Conservation (phyloP, 2,888 invertebrate genomes). For the Miltochrista miniata region DNA sequence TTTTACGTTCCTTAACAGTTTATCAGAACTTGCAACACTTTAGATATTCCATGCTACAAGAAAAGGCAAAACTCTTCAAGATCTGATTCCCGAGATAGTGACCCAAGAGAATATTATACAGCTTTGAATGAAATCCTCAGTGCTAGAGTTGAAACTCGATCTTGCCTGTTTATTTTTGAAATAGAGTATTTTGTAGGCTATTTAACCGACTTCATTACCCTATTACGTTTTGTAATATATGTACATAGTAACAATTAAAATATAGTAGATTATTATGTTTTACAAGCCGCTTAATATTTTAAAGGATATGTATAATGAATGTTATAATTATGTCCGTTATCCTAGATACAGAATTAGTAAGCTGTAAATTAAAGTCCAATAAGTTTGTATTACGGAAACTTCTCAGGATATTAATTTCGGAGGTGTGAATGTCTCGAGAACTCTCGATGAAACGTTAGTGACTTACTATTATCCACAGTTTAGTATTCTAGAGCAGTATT, state of each 20-base stretch:
- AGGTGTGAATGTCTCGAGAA: conserved; percentile 18
- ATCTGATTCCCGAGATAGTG: no score
- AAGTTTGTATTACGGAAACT: no score
- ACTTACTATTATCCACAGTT: conserved; percentile 23
- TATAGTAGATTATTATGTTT: conserved; percentile 58
- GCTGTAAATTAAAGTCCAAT: conserved; percentile 21
- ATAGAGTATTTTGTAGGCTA: conserved; percentile 20
- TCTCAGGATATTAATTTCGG: conserved; percentile 16
- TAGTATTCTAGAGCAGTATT: conserved; percentile 11
- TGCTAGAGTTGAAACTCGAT: no score
- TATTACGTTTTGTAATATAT: conserved; percentile 63
- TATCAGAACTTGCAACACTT: no score
- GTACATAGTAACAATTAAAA: conserved; percentile 55
- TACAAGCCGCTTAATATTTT: conserved; percentile 56
- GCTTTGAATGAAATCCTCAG: no score
- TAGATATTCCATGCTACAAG: no score
- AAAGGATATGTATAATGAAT: conserved; percentile 37
- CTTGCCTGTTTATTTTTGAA: neutral
- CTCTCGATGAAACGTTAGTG: conserved; percentile 18
- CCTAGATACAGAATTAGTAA: conserved; percentile 25
- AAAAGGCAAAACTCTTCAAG: no score
- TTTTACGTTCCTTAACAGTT: no score
- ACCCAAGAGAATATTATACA: no score
- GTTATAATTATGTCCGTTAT: conserved; percentile 37
- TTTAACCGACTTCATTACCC: conserved; percentile 4